These are phyloP conservation scores for Plemyria rubiginata DNA, from an alignment of 2,888 invertebrate genomes.

Conservation along the genomic window DNA sequence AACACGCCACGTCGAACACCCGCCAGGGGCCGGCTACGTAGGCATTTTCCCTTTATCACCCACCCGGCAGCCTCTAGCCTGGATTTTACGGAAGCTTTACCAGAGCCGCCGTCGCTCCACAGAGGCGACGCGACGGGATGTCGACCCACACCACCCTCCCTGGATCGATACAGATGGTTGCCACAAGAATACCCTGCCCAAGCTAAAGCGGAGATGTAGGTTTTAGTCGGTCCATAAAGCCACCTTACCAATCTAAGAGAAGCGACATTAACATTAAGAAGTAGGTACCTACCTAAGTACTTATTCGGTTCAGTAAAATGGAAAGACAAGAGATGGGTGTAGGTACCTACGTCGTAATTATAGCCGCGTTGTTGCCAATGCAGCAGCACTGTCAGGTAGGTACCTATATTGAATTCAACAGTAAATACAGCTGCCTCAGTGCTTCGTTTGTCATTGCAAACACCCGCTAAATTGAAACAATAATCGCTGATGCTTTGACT, in stretches of 20 bases:
- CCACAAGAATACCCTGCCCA: conserved; percentile 70
- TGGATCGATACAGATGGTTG: conserved; percentile 82
- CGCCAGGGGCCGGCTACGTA: conserved; percentile 80
- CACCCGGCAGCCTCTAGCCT: conserved; percentile 79
- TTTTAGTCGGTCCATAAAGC: conserved; percentile 46
- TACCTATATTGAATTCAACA: not conserved
- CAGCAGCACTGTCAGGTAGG: conserved; percentile 11
- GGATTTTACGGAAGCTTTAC: conserved; percentile 77
- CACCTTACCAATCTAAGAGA: conserved; percentile 43
- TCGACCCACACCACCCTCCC: conserved; percentile 80
- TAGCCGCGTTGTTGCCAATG: conserved; percentile 2
- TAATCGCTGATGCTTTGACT: conserved; percentile 26
- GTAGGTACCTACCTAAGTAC: no score
- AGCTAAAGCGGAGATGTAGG: conserved; percentile 55
- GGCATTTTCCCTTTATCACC: conserved; percentile 82
- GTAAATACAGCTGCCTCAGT: conserved; percentile 4
- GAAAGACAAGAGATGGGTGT: not conserved
- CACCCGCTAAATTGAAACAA: conserved; percentile 26
- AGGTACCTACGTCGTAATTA: no score
- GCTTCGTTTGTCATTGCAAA: conserved; percentile 11
- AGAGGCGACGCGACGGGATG: conserved; percentile 79
- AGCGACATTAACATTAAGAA: conserved; percentile 32
- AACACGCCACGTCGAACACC: conserved; percentile 74
- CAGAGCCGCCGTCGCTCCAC: conserved; percentile 65
- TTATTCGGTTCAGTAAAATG: not conserved